These are phyloP conservation scores for Phymanthus crucifer DNA, from an alignment of 92 coral and sea anemone genomes.

Conservation along the genomic window DNA sequence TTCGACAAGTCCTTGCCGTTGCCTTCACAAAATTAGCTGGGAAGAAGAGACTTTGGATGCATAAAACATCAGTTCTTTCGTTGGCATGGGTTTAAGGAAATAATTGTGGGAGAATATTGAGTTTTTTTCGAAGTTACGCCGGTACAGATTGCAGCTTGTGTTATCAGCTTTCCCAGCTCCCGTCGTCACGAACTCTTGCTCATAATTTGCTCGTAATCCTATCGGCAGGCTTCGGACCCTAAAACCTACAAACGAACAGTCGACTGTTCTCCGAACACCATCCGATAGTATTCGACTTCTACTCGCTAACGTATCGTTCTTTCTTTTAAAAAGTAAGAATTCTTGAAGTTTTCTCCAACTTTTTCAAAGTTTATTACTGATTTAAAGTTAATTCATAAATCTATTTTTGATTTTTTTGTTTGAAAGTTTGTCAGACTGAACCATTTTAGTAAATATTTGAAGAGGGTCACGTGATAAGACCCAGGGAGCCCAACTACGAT, in stretches of 20 bases:
- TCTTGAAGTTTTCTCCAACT: not conserved
- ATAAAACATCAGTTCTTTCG: not conserved
- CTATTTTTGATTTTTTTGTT: not conserved
- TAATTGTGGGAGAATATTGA: not conserved
- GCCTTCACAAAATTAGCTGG: not conserved
- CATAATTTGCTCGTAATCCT: not conserved
- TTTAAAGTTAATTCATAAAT: not conserved
- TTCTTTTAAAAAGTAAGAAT: not conserved
- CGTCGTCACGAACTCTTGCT: not conserved
- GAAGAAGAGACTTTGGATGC: not conserved
- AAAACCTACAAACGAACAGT: not conserved
- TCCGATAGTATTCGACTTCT: not conserved
- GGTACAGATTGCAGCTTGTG: not conserved
- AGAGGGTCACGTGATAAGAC: not conserved
- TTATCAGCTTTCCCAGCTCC: no score
- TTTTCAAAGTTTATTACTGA: not conserved
- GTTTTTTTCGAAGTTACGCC: not conserved
- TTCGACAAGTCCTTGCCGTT: not conserved
- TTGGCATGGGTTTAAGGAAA: not conserved
- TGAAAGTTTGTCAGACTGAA: not conserved
- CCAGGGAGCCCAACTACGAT: slow-evolving; percentile 16
- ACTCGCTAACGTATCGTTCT: not conserved
- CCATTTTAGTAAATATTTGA: not conserved
- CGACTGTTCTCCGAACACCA: not conserved
- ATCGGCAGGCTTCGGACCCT: no score